Percentiles rank a stretch among this genome's conserved stretches.
These are phyloP conservation scores for Nothobranchius kuhntae DNA, from an alignment of 2,113 vertebrate genomes.

Conservation along the genomic window DNA sequence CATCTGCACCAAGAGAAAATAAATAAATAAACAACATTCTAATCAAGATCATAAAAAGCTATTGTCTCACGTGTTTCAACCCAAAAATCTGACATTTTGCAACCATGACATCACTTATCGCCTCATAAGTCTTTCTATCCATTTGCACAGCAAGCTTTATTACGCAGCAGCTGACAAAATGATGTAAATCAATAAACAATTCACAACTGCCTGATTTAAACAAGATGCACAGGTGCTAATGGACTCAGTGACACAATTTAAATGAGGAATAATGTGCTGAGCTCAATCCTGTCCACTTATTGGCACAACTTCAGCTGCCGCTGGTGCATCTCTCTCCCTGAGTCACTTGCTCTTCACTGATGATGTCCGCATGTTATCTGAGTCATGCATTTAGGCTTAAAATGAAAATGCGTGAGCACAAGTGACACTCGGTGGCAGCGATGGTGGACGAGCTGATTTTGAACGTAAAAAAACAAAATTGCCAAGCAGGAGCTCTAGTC, in stretches of 20 bases:
- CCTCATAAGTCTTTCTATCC: not conserved
- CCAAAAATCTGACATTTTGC: too few relatives aligned
- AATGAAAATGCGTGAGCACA: not conserved
- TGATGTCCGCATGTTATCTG: slow-evolving; percentile 16
- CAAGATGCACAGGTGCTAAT: not conserved
- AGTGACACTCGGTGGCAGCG: slow-evolving; percentile 9
- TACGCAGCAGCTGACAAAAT: not conserved
- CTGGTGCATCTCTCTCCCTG: not conserved
- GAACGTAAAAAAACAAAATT: slow-evolving; percentile 34
- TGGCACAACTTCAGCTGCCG: not conserved
- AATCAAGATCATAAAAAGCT: too few relatives aligned
- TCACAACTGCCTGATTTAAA: not conserved
- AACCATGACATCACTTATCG: too few relatives aligned
- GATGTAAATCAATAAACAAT: not conserved
- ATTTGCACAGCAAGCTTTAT: not conserved
- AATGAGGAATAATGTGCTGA: not conserved
- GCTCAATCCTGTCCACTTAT: not conserved
- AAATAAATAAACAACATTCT: too few relatives aligned
- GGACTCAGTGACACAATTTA: not conserved
- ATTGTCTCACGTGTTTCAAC: too few relatives aligned
- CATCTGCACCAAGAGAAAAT: too few relatives aligned
- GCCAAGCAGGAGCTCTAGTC: slow-evolving; percentile 4
- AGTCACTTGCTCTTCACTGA: not conserved
- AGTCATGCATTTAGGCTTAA: not conserved
- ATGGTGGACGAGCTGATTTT: slow-evolving; percentile 33